Evolutionary conservation across 2,113 vertebrate genomes (phyloP).

Genomic region (Vireo altiloquus): DNA sequence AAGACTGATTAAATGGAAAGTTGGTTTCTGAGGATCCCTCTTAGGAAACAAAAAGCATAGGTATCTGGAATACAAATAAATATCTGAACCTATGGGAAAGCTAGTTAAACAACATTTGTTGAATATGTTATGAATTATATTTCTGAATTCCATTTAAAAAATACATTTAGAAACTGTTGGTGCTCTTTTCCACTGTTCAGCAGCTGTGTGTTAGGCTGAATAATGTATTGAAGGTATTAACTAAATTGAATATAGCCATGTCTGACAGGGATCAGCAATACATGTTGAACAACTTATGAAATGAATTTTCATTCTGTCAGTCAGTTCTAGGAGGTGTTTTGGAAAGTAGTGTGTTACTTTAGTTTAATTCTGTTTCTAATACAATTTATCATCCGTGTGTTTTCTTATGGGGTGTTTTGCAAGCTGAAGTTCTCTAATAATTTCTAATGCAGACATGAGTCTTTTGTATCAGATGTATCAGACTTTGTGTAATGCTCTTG

Average conservation of each 20-base stretch:
- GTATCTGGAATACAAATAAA: background rate
- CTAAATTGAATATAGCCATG: background rate
- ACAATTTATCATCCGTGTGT: background rate
- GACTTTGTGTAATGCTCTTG: background rate
- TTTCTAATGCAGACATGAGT: background rate
- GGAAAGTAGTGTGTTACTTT: background rate
- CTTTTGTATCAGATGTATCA: background rate
- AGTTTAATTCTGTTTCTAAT: background rate
- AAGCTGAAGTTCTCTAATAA: background rate
- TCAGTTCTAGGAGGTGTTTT: background rate
- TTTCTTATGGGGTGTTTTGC: background rate
- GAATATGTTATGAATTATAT: background rate
- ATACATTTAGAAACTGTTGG: background rate
- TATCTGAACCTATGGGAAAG: background rate
- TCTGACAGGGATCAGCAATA: background rate
- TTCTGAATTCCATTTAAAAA: background rate
- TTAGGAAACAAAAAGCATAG: background rate
- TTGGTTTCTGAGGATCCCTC: background rate
- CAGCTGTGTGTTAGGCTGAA: background rate
- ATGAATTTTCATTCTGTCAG: background rate
- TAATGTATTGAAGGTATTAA: background rate
- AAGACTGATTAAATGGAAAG: background rate
- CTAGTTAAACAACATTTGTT: background rate
- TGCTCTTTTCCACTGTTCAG: background rate
- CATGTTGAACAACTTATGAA: rapidly evolving